These are phyloP conservation scores for Hemicentrotus pulcherrimus DNA, from an alignment of 35 echinoderm and acorn worm species.

Conservation along the genomic window DNA sequence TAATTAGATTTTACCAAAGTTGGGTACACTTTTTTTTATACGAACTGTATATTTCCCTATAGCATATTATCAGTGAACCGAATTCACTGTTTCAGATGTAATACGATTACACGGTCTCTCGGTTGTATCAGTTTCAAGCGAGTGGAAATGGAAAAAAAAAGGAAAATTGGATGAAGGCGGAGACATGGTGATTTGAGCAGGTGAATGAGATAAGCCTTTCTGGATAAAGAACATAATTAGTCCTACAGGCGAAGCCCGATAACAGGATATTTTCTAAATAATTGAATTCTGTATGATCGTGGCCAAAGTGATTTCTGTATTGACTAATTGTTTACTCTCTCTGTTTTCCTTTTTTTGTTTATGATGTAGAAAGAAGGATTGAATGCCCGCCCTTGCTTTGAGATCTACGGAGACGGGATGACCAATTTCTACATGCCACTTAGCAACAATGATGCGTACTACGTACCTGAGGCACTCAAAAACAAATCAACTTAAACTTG, in stretches of 20 bases:
- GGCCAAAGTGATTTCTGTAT: too few species aligned
- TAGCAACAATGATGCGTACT: slow-evolving; percentile 77
- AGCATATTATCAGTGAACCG: too few species aligned
- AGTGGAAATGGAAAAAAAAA: neutral
- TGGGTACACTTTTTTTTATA: too few species aligned
- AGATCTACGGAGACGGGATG: slow-evolving; percentile 66
- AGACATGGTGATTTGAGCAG: neutral
- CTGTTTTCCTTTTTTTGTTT: neutral
- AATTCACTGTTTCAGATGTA: too few species aligned
- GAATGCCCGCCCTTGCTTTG: slow-evolving; percentile 73
- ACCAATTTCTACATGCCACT: slow-evolving; percentile 81
- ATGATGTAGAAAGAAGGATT: slow-evolving; percentile 69
- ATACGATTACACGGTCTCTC: too few species aligned
- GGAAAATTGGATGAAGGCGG: neutral
- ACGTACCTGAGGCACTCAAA: slow-evolving; percentile 73
- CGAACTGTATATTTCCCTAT: too few species aligned
- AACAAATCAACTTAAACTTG: neutral
- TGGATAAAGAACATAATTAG: neutral
- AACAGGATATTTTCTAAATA: too few species aligned
- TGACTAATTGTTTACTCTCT: neutral
- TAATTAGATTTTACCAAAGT: too few species aligned
- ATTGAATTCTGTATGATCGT: too few species aligned
- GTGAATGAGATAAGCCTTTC: neutral
- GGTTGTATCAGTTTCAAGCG: neutral
- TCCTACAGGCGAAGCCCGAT: too few species aligned